Evolutionary conservation across 2,888 invertebrate genomes (phyloP).

Genomic region (Actias luna): DNA sequence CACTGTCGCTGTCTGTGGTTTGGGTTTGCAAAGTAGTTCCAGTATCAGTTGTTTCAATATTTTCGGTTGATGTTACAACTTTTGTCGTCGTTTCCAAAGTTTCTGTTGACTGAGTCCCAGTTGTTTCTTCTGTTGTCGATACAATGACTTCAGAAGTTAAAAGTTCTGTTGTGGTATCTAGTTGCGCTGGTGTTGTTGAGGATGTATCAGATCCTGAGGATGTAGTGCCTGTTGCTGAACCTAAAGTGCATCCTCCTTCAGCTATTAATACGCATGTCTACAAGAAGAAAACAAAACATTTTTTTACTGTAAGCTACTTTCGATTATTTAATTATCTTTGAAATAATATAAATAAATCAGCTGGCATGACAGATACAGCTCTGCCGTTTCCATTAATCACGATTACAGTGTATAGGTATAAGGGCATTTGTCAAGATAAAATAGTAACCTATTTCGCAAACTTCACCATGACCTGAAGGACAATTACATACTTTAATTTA

Average conservation of each 20-base stretch:
- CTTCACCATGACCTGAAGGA: no score
- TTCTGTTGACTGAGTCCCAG: constrained; percentile 1
- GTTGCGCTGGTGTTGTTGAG: neutral
- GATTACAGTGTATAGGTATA: no score
- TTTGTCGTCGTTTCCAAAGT: constrained; percentile 6
- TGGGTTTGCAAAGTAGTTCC: neutral
- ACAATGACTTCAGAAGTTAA: constrained; percentile 15
- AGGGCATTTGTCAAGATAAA: no score
- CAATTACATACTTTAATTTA: no score
- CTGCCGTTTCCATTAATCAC: no score
- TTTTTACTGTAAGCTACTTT: neutral
- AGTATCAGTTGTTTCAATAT: neutral
- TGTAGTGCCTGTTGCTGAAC: constrained; percentile 12
- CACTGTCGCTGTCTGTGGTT: neutral
- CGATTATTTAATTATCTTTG: no score
- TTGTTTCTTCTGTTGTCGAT: constrained; percentile 16
- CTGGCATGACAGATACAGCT: no score
- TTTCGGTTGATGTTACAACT: constrained; percentile 12
- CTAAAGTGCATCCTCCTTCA: constrained; percentile 40
- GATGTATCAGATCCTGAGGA: constrained; percentile 4
- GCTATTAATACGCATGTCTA: constrained; percentile 35
- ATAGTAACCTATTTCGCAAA: no score
- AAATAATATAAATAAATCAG: no score
- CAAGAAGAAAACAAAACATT: constrained; percentile 12
- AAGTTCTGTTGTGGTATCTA: constrained; percentile 10